phyloP scores from a whole-genome alignment of 2,113 vertebrate species.

The Ellobius talpinus region DNA sequence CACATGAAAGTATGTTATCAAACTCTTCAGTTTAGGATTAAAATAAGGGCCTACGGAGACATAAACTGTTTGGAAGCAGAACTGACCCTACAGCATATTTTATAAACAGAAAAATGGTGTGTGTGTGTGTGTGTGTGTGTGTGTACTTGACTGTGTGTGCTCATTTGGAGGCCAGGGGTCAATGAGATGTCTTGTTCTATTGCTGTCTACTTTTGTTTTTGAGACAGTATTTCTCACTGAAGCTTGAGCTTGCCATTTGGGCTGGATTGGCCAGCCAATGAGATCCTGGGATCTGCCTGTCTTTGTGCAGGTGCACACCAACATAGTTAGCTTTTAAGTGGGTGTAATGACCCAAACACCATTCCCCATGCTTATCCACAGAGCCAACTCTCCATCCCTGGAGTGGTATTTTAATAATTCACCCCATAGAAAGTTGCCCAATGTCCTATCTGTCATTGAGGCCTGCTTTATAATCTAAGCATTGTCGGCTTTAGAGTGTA shows the following conservation, averaged over 20 bases:
- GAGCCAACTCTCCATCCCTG: neutral
- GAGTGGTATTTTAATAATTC: neutral
- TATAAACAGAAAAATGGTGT: neutral
- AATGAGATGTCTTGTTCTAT: neutral
- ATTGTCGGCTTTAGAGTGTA: conserved; percentile 21
- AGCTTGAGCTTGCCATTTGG: neutral
- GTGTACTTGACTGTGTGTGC: neutral
- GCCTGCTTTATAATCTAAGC: conserved; percentile 8
- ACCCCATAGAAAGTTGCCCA: neutral
- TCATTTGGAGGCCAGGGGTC: neutral
- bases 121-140: neutral
- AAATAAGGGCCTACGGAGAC: conserved; percentile 36
- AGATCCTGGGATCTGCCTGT: neutral
- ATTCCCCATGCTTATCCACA: neutral
- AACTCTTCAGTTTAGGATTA: neutral
- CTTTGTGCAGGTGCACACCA: neutral
- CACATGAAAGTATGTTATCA: neutral
- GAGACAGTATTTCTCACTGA: neutral
- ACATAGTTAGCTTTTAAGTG: neutral
- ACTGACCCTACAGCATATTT: neutral
- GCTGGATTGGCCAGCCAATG: neutral
- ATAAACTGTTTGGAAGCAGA: neutral
- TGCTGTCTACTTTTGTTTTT: neutral
- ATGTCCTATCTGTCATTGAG: neutral
- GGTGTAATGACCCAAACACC: too few relatives aligned